Evolutionary conservation across 2,797 vertebrate genomes (phyloP).

Genomic region (Dromococcyx pavoninus): DNA sequence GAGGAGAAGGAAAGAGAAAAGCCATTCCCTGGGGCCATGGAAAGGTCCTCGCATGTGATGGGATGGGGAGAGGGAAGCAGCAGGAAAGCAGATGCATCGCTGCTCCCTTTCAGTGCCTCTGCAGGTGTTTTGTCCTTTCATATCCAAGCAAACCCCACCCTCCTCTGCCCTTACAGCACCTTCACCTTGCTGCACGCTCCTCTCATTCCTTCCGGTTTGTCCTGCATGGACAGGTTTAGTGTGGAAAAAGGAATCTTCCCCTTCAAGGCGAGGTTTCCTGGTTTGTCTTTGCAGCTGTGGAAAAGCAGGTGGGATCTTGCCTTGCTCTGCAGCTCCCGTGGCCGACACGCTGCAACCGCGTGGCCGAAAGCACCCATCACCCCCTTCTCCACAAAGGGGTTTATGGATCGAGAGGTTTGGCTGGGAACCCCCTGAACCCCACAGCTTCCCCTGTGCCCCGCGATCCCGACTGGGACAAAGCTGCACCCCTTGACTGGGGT

Average conservation of each 20-base stretch:
- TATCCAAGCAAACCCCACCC: not conserved
- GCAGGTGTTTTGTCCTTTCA: not conserved
- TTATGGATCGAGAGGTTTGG: not conserved
- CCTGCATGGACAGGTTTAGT: conserved; percentile 75
- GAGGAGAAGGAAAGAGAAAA: not conserved
- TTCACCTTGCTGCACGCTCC: not conserved
- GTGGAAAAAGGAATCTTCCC: conserved; percentile 72
- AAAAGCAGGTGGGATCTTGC: not conserved
- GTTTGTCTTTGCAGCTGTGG: not conserved
- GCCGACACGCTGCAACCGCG: too few relatives aligned
- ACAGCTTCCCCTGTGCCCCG: not conserved
- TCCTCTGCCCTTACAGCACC: not conserved
- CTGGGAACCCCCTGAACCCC: not conserved
- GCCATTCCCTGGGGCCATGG: not conserved
- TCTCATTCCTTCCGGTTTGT: conserved; percentile 41
- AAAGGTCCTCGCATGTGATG: not conserved
- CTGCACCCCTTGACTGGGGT: not conserved
- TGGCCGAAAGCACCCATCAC: not conserved
- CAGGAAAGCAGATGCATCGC: not conserved
- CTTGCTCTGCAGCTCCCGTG: conserved; percentile 73
- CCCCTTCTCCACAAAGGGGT: too few relatives aligned
- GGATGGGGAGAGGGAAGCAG: not conserved
- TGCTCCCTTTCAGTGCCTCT: not conserved
- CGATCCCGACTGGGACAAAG: not conserved
- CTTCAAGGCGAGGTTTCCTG: conserved; percentile 18